Evolutionary conservation across 2,888 invertebrate species (phyloP), one percentile per base, ranked within the genome.

Genomic region (Machimus rusticus): DNA sequence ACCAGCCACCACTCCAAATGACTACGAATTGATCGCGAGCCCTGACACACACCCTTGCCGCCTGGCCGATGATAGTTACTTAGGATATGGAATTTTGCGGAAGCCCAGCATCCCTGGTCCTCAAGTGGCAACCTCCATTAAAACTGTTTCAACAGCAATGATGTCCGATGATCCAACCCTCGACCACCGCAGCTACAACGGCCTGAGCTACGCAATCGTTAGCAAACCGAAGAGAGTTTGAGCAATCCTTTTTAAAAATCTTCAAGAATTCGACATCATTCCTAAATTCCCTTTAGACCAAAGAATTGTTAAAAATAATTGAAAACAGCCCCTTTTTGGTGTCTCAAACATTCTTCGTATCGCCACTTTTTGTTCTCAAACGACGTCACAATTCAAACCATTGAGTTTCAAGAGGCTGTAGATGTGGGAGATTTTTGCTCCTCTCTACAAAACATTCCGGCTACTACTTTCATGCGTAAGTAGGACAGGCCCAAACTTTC

Each of bases 171-270:
- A 91, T 82, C 90, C 92, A 23, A 94, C 94, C 90, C 93, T 96
- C 51, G 94, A 94, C 90, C 96, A 96, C 91, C 95, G 95, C 90
- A 95, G 94, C 90, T 95, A 95, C 90, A 97, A 96, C 91, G 95
- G 96, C 87, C 95, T 95, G 89, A 96, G 96, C 90, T 97, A 97
- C 93, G 96, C 97, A 88, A 94, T 97, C 90, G 96, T 97, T 87
- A 96, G 96, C 91, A 97, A 97, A 93, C 96, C 97, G 91, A 97
- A 97, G 94, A 94, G 95, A 93, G 96, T 97, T 92, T 97, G 94
- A 93, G 51, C n/a, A 74, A 6, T 46, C 12, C n/a, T 55, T 43
- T 39, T n/a, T 74, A 34, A n/a, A 76, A n/a, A 76, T 76, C 2
- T 76, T 76, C 39, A 9, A 76, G 37, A 37, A 31, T 66, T 66